Conservation (phyloP, 2,888 invertebrate genomes). For the Pristionchus japonicus region DNA sequence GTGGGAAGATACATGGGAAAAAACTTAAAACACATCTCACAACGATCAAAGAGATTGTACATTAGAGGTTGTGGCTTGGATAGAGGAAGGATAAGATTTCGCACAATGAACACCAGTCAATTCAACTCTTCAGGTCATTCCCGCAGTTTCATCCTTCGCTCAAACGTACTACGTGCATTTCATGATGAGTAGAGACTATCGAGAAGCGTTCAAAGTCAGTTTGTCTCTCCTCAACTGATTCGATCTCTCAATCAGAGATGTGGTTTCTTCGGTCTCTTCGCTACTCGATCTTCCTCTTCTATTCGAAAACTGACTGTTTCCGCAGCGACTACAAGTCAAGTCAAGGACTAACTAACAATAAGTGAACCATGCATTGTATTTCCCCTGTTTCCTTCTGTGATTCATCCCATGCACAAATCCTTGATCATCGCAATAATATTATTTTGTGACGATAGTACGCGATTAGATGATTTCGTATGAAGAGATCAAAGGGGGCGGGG, state of each 20-base stretch:
- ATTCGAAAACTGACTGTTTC: neutral
- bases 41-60: neutral
- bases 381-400: neutral
- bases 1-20: neutral
- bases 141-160: conserved; percentile 20
- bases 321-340: neutral
- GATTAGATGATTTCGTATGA: conserved; percentile 14
- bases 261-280: conserved; percentile 18
- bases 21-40: neutral
- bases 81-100: neutral
- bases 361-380: neutral
- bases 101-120: too few species aligned
- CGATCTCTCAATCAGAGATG: neutral
- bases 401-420: conserved; percentile 1
- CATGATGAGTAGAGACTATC: conserved; percentile 37
- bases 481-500: neutral
- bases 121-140: neutral
- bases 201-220: conserved; percentile 21
- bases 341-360: neutral
- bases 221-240: neutral
- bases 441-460: conserved; percentile 35
- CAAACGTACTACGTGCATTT: conserved; percentile 35
- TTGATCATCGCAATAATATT: conserved; percentile 30
- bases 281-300: neutral
- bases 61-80: neutral